Evolutionary conservation across 92 coral and sea anemone species (phyloP), one percentile per base, ranked within the genome.

Genomic region (Zoanthus gigantus): DNA sequence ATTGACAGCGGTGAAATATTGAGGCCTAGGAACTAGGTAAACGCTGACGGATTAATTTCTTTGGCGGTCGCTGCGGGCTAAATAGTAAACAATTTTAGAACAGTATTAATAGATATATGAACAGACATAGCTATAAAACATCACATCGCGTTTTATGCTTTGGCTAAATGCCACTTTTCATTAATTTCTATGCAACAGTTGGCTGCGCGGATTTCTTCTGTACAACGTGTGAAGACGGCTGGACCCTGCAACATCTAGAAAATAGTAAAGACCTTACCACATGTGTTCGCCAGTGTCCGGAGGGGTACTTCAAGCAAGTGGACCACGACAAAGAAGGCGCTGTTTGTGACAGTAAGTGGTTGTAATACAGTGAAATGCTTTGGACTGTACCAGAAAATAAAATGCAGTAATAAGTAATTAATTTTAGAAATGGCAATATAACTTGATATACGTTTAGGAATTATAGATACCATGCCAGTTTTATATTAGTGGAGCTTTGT

Each of bases 231-330:
- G 85, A 80, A 10, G 37, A 61, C 1, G 85, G 85, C 47, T 80
- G 85, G 85, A 73, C 65, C 50, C 72, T n/a, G 6, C 72, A 65
- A 3, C 7, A 44, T 42, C 23, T 44, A 8, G 57, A 13, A 18
- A 15, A 5, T 18, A 7, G 65, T 54, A n/a, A 61, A 34, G 85
- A 14, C 14, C 45, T 45, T 10, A 15, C 11, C 9, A 65, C 13
- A 9, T 80, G 85, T 63, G 85, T 80, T 23, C 85, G 85, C 13
- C 85, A 80, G 15, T 80, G 85, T 65, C 85, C 85, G 9, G 73
- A 63, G 58, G 85, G 85, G 18, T 80, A 28, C 45, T 80, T 34
- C 74, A 80, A 80, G 74, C 52, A 48, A 37, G 23, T 65, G 4
- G 15, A 2, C 18, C 57, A 65, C 14, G 9, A 63, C 60, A n/a